Evolutionary conservation across 2,797 vertebrate species (phyloP).

Genomic region (Myotis findleyi): DNA sequence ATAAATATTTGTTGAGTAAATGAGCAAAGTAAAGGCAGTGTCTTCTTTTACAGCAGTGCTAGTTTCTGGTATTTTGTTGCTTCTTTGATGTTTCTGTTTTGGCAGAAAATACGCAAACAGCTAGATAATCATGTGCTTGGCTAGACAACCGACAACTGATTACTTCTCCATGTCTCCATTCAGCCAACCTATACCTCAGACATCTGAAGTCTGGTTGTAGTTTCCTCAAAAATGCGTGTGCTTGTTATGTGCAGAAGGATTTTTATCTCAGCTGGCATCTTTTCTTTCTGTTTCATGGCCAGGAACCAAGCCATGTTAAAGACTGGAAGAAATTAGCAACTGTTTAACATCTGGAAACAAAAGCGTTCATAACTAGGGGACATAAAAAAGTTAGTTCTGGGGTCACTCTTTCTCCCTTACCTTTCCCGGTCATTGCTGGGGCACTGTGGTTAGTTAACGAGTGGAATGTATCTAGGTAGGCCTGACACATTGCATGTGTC

Average conservation of each 20-base stretch:
- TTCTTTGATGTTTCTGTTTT: constrained; percentile 62
- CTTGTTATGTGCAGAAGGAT: constrained; percentile 62
- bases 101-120: constrained; percentile 47
- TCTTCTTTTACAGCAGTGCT: constrained; percentile 53
- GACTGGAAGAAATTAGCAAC: constrained; percentile 67
- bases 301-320: constrained; percentile 58
- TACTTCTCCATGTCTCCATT: constrained; percentile 6
- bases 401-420: neutral
- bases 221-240: constrained; percentile 59
- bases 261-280: constrained; percentile 64
- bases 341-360: constrained; percentile 48
- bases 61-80: constrained; percentile 38
- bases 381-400: constrained; percentile 37
- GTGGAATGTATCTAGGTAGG: constrained; percentile 21
- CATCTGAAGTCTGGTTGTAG: constrained; percentile 47
- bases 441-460: neutral
- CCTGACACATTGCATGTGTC: constrained; percentile 42
- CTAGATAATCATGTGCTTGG: constrained; percentile 40
- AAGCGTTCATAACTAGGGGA: constrained; percentile 44
- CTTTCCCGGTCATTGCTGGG: neutral
- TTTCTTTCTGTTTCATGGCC: constrained; percentile 58
- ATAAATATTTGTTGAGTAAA: constrained; percentile 47
- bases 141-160: constrained; percentile 37
- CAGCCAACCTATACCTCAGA: constrained; percentile 1
- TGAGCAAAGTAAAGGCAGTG: constrained; percentile 52